Conservation (phyloP, 1,140 invertebrate species). For the Lepidurus apus region DNA sequence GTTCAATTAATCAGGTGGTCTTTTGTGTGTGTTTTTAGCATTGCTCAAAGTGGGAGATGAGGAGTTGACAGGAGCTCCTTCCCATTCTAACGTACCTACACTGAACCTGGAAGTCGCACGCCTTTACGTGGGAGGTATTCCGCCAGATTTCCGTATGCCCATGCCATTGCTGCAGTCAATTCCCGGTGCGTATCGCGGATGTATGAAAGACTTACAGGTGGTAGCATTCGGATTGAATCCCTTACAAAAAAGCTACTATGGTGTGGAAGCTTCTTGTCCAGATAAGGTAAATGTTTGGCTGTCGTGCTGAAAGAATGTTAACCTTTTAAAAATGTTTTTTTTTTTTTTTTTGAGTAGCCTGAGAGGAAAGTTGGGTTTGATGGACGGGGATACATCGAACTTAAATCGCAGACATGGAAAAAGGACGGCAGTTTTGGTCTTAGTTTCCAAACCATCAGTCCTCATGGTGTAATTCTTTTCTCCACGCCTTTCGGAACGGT, state of each 20-base stretch:
- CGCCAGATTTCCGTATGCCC: slow-evolving; percentile 56
- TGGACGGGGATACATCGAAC: slow-evolving; percentile 71
- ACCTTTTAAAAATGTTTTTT: not conserved
- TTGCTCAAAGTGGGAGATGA: slow-evolving; percentile 62
- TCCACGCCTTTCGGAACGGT: slow-evolving; percentile 51
- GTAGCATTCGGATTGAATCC: slow-evolving; percentile 63
- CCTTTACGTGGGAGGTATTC: slow-evolving; percentile 70
- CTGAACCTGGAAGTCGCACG: slow-evolving; percentile 46
- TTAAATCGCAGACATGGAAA: slow-evolving; percentile 57
- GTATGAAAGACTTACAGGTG: slow-evolving; percentile 70
- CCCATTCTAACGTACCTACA: slow-evolving; percentile 55
- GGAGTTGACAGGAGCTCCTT: slow-evolving; percentile 54
- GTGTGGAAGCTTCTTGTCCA: slow-evolving; percentile 67
- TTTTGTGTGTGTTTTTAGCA: slow-evolving; percentile 41
- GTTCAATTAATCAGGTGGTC: not conserved
- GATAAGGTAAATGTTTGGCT: slow-evolving; percentile 54
- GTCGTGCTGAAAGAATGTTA: not conserved
- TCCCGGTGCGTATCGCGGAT: slow-evolving; percentile 64
- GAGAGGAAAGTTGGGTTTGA: slow-evolving; percentile 63
- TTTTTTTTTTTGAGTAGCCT: slow-evolving; percentile 46
- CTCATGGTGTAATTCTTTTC: slow-evolving; percentile 64
- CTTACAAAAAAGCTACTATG: slow-evolving; percentile 60
- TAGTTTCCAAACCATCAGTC: slow-evolving; percentile 67
- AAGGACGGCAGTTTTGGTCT: slow-evolving; percentile 63
- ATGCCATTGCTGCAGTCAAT: slow-evolving; percentile 44